Conservation (phyloP, 2,797 vertebrate genomes). For the Parotocinclus haroldoi region DNA sequence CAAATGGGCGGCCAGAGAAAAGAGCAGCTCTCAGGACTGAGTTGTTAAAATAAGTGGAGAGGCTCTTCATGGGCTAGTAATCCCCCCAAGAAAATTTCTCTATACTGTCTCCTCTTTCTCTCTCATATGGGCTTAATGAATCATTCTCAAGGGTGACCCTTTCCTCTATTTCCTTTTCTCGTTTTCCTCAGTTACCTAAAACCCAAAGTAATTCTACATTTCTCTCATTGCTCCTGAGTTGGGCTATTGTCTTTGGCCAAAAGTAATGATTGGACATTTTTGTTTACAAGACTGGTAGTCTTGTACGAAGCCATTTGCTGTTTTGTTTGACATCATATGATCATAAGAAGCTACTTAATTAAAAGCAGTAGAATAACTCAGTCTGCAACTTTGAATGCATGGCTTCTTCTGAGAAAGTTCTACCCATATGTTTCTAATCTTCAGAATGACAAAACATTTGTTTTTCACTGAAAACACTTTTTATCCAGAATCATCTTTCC, state of each 20-base stretch:
- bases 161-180: slow-evolving; percentile 12
- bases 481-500: too few species aligned
- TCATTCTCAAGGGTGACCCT: slow-evolving; percentile 17
- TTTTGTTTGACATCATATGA: slow-evolving; percentile 3
- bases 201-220: slow-evolving; percentile 6
- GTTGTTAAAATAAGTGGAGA: slow-evolving; percentile 69
- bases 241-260: slow-evolving; percentile 14
- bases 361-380: too few species aligned
- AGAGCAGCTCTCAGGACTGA: slow-evolving; percentile 66
- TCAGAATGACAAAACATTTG: neutral
- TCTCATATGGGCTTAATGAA: slow-evolving; percentile 9
- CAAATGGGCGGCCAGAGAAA: slow-evolving; percentile 53
- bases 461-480: neutral
- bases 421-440: neutral
- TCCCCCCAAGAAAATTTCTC: slow-evolving; percentile 18
- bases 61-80: slow-evolving; percentile 55
- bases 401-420: neutral
- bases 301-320: slow-evolving; percentile 7
- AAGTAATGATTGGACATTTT: slow-evolving; percentile 12
- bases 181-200: slow-evolving; percentile 11
- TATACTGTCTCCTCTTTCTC: slow-evolving; percentile 17
- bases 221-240: slow-evolving; percentile 9
- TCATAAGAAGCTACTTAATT: too few species aligned
- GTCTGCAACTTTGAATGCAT: neutral
- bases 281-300: neutral